phyloP scores from a whole-genome alignment of 2,888 invertebrate species.

The Euzophera pinguis region DNA sequence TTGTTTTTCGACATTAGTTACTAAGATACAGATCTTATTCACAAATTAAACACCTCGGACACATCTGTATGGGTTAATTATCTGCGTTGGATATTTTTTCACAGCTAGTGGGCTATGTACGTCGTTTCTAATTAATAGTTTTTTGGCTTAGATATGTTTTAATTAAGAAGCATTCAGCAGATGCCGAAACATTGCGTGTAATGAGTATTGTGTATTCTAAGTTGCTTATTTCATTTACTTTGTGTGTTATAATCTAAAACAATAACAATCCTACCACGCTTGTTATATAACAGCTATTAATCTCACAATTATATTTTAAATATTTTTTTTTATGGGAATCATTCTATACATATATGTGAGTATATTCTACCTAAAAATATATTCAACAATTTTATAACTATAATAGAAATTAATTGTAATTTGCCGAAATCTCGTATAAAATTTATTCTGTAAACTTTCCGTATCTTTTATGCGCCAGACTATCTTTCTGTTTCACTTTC shows the following conservation, averaged over 20 bases:
- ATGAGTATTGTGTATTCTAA: constrained; percentile 19
- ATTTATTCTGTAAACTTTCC: too few relatives aligned
- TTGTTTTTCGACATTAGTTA: constrained; percentile 36
- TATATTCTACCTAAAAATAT: too few relatives aligned
- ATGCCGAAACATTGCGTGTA: constrained; percentile 19
- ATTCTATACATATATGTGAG: too few relatives aligned
- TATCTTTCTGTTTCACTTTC: too few relatives aligned
- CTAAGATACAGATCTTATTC: constrained; percentile 49
- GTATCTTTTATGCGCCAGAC: too few relatives aligned
- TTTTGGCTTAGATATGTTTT: constrained; percentile 24
- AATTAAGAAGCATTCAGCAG: constrained; percentile 22
- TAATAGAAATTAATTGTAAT: too few relatives aligned
- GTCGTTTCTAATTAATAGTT: constrained; percentile 32
- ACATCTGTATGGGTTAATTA: constrained; percentile 36
- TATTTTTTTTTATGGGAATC: too few relatives aligned
- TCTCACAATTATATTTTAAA: background rate
- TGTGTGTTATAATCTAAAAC: constrained; percentile 19
- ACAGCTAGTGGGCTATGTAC: constrained; percentile 18
- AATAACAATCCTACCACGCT: constrained; percentile 19
- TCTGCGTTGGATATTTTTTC: constrained; percentile 25
- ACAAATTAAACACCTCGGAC: constrained; percentile 41
- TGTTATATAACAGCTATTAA: constrained; percentile 15
- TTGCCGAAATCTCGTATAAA: too few relatives aligned
- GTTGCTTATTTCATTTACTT: constrained; percentile 12
- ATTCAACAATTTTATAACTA: too few relatives aligned